Evolutionary conservation across 92 coral and sea anemone genomes (phyloP).

Genomic region (Zoanthus sociatus): DNA sequence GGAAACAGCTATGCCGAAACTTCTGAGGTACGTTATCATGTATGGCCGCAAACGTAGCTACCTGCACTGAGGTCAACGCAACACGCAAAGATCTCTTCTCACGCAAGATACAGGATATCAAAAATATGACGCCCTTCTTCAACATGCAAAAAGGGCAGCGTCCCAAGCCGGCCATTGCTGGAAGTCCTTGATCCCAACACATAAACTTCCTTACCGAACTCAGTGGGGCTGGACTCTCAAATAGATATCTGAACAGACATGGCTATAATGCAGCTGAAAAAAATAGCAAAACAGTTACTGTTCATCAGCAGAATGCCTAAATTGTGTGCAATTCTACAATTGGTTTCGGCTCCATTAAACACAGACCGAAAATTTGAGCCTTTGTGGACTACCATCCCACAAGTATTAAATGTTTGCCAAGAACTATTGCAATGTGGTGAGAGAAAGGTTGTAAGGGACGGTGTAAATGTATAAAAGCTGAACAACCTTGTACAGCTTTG

Average conservation of each 20-base stretch:
- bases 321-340: no score
- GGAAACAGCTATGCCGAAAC: slow-evolving; percentile 74
- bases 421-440: slow-evolving; percentile 55
- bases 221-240: slow-evolving; percentile 41
- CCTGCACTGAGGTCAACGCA: slow-evolving; percentile 39
- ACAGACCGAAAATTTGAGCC: slow-evolving; percentile 31
- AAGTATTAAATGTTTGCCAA: slow-evolving; percentile 60
- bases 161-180: slow-evolving; percentile 59
- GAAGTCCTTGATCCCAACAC: slow-evolving; percentile 38
- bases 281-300: no score
- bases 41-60: slow-evolving; percentile 38
- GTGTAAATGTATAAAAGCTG: slow-evolving; percentile 53
- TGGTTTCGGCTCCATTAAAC: no score
- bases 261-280: no score
- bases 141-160: slow-evolving; percentile 55
- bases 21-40: slow-evolving; percentile 50
- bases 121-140: slow-evolving; percentile 56
- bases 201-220: slow-evolving; percentile 35
- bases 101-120: slow-evolving; percentile 52
- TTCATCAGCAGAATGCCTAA: no score
- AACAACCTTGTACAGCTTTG: slow-evolving; percentile 53
- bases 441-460: slow-evolving; percentile 58
- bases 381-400: slow-evolving; percentile 50
- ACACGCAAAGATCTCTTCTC: slow-evolving; percentile 53
- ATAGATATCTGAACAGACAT: no score